Percentiles rank a stretch among this genome's conserved stretches.
Conservation (phyloP, 2,888 invertebrate species). For the Mesochorus sp. region DNA sequence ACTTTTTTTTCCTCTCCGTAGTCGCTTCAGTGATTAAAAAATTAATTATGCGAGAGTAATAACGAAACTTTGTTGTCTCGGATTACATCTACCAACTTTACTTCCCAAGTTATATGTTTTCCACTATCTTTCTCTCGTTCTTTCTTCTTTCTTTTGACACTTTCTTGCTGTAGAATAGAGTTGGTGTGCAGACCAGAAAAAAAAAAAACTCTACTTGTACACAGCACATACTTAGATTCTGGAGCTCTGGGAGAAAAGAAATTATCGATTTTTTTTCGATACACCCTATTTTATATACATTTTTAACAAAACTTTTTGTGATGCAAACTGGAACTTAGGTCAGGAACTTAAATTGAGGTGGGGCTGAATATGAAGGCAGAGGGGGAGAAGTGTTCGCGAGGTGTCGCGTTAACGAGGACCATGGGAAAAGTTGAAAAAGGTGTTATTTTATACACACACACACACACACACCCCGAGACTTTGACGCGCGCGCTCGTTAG, state of each 20-base stretch:
- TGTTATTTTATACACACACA: no score
- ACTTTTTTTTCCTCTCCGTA: no score
- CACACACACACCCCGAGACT: no score
- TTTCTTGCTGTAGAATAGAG: slow-evolving; percentile 4
- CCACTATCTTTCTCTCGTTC: not conserved
- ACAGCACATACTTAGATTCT: not conserved
- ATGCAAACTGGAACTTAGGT: slow-evolving; percentile 28
- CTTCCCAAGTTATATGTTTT: not conserved
- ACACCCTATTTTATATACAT: no score
- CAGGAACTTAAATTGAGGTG: not conserved
- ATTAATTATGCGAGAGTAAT: slow-evolving; percentile 29
- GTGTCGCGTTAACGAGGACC: no score
- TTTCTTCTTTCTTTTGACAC: not conserved
- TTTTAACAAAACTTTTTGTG: not conserved
- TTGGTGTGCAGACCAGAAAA: not conserved
- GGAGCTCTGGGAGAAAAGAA: no score
- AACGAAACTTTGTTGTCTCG: slow-evolving; percentile 13
- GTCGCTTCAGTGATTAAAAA: slow-evolving; percentile 27
- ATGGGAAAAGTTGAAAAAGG: no score
- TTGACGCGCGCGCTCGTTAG: no score
- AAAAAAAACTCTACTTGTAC: not conserved
- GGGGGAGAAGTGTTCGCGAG: no score
- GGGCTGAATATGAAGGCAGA: not conserved
- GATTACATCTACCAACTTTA: no score
- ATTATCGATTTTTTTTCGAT: no score